phyloP scores from a whole-genome alignment of 2,797 vertebrate species.

The Tragelaphus oryx region DNA sequence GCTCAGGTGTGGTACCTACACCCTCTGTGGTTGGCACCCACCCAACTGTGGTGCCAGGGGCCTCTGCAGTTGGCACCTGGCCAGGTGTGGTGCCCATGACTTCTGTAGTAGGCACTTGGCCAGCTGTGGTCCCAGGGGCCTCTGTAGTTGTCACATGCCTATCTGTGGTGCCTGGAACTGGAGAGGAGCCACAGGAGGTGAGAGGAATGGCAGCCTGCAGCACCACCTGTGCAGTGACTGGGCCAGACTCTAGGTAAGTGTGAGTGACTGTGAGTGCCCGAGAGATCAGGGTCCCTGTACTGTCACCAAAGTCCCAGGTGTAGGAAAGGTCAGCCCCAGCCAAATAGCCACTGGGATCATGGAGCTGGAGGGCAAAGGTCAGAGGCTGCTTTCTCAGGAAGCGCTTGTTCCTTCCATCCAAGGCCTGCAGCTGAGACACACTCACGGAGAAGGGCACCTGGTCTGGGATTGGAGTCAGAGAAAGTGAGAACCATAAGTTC shows the following conservation, averaged over 20 bases:
- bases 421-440: slow-evolving; percentile 86
- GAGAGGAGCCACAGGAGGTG: slow-evolving; percentile 80
- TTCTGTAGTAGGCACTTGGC: slow-evolving; percentile 44
- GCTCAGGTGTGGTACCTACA: slow-evolving; percentile 19
- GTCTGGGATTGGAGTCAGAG: slow-evolving; percentile 80
- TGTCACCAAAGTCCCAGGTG: slow-evolving; percentile 96
- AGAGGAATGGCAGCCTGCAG: slow-evolving; percentile 92
- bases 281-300: slow-evolving; percentile 91
- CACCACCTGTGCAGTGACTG: slow-evolving; percentile 87
- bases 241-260: slow-evolving; percentile 87
- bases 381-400: slow-evolving; percentile 93
- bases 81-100: slow-evolving; percentile 48
- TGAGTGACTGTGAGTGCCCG: slow-evolving; percentile 88
- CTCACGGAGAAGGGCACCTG: slow-evolving; percentile 91
- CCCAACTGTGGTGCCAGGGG: slow-evolving; percentile 27
- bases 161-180: slow-evolving; percentile 49
- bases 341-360: slow-evolving; percentile 93
- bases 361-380: slow-evolving; percentile 88
- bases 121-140: slow-evolving; percentile 50
- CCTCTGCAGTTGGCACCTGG: slow-evolving; percentile 45
- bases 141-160: slow-evolving; percentile 61
- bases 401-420: slow-evolving; percentile 83
- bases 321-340: slow-evolving; percentile 88
- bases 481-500: neutral
- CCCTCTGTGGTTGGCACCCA: slow-evolving; percentile 58